Evolutionary conservation across 2,797 vertebrate species (phyloP), one percentile per base, ranked within the genome.

Genomic region (Cyprinodon diabolis): DNA sequence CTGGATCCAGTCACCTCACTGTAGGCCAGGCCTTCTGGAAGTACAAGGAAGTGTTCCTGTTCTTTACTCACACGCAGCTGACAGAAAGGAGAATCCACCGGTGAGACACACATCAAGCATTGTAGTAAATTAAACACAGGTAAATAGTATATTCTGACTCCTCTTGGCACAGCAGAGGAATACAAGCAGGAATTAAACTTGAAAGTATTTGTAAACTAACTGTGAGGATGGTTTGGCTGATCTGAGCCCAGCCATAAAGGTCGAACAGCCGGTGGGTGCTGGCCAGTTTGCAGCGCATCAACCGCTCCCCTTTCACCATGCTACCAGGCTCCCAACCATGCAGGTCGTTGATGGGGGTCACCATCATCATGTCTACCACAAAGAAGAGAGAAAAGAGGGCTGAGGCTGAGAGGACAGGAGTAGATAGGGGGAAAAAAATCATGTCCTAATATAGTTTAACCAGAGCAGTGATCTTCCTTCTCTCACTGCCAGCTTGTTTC

Each of bases 31-130:
- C 97, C 98, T 0, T 95, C 93, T 0, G 97, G 97, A 84, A 96
- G 95, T 76, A 99, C 95, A 86, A 99, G 84, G 92, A 99, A 99
- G 69, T 99, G 98, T 68, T 98, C 97, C 87, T 99, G 98, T 77
- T 99, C 98, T 91, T 99, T 99, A 93, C 96, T 99, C 45, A 98
- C 97, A 69, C 97, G 95, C 78, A 99, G 91, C 98, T 99, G 91
- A 49, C 14, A 66, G 54, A 43, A 73, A 78, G 72, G 21, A 51
- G 21, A 1, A 35, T 4, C 25, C 14, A 23, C 17, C 35, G 15
- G 35, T 51, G 19, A 62, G 48, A n/a, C 60, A 21, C 15, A 45
- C 60, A 12, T 6, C n/a, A 54, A n/a, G 52, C 52, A 10, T 54
- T n/a, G 19, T 40, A 17, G 9, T 19, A 7, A 40, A 40, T 1